Evolutionary conservation across 2,797 vertebrate species (phyloP), one percentile per base, ranked within the genome.

Genomic region (Halcyon badia): DNA sequence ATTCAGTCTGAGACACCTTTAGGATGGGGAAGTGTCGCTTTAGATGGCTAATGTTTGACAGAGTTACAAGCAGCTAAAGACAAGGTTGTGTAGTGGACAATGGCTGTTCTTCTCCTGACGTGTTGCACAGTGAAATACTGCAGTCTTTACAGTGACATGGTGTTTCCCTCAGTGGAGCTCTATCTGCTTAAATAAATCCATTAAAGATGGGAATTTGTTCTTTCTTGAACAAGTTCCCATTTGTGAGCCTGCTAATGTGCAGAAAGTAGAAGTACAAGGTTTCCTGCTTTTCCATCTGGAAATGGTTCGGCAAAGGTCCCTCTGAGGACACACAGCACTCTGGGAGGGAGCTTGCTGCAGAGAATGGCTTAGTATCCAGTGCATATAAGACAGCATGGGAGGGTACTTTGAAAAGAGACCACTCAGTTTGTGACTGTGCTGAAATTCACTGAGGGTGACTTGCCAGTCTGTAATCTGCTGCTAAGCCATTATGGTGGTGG

Each of bases 21-120:
- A 42, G 33, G 6, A 17, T 9, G 10, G 30, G 37, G 39, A 72
- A 68, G 44, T 42, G 37, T 52, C 5, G 3, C 24, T 65, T 60
- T 35, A 41, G n/a, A 56, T 30, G 41, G 19, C 51, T 73, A 70
- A 77, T 15, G n/a, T 41, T 77, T 85, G 48, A 19, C 37, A 77
- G 51, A 82, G 28, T 66, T 82, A 33, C 6, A 72, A 89, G 65
- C 48, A 77, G 44, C 48, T 89, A 37, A 66, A 89, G 77, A 24
- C 48, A 62, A 44, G 9, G 9, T 68, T 57, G 30, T 3, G 1
- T 30, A 66, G 58, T 44, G 46, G 60, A 37, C 61, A 54, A 15
- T 14, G 15, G 31, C 56, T 72, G 33, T 61, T 90, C 57, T 61
- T 90, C 62, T 72, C 30, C 48, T 60, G 41, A 31, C 8, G 2